A percentile compares a stretch with the other conserved stretches of the same genome.
phyloP scores from a whole-genome alignment of 2,113 vertebrate genomes.

The Laticauda colubrina region DNA sequence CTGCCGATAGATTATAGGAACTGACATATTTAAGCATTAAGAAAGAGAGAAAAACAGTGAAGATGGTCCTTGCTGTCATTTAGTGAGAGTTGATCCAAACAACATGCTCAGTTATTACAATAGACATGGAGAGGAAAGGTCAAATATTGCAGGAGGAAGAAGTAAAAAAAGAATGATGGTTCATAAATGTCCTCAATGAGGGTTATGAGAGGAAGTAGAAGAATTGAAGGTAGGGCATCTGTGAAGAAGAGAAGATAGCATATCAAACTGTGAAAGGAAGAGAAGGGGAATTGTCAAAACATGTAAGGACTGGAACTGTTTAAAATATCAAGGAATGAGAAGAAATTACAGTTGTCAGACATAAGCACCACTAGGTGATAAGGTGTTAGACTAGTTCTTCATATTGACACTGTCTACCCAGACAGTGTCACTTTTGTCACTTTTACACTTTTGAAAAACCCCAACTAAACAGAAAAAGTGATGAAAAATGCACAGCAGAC shows the following conservation, averaged over 20 bases:
- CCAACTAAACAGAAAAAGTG: neutral
- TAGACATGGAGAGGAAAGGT: neutral
- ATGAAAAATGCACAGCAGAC: slow-evolving; percentile 20
- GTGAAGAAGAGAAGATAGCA: neutral
- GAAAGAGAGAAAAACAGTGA: neutral
- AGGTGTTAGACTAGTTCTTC: neutral
- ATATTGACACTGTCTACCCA: neutral
- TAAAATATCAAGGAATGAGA: neutral
- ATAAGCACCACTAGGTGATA: neutral
- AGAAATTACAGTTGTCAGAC: neutral
- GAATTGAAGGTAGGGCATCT: neutral
- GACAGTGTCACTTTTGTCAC: no score
- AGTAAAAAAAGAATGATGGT: neutral
- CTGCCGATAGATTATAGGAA: neutral
- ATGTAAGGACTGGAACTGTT: neutral
- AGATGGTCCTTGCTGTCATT: neutral
- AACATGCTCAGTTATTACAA: neutral
- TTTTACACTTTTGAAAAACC: slow-evolving; percentile 1
- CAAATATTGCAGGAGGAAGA: neutral
- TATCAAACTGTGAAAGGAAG: neutral
- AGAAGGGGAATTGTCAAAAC: neutral
- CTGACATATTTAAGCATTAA: neutral
- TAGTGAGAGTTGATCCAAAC: neutral
- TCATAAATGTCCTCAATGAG: neutral
- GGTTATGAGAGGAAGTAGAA: neutral